Evolutionary conservation across 2,113 vertebrate genomes (phyloP).

Genomic region (Nycticryphes semicollaris): DNA sequence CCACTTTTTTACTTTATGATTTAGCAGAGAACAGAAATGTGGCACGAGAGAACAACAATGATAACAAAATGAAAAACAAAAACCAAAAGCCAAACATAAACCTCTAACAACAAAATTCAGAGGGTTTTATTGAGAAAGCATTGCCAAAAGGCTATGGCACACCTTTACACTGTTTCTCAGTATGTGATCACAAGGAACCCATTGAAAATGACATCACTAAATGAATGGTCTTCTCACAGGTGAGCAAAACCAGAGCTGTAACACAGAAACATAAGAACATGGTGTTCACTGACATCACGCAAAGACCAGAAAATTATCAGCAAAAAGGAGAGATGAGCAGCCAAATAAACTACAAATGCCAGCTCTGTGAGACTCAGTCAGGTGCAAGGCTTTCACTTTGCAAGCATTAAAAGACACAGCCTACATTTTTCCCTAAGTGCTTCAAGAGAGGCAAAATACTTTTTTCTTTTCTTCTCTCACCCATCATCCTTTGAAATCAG

Average conservation of each 20-base stretch:
- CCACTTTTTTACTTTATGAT: not conserved
- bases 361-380: not conserved
- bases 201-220: not conserved
- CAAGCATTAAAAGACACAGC: not conserved
- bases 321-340: not conserved
- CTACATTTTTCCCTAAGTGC: not conserved
- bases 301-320: not conserved
- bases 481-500: not conserved
- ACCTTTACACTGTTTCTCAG: not conserved
- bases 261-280: not conserved
- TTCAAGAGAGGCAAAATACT: not conserved
- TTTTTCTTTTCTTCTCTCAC: not conserved
- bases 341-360: not conserved
- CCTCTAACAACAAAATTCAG: not conserved
- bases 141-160: not conserved
- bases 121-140: not conserved
- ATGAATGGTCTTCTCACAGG: not conserved
- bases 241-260: not conserved
- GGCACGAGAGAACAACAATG: not conserved
- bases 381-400: not conserved
- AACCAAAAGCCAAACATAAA: not conserved
- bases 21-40: not conserved
- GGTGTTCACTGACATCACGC: not conserved
- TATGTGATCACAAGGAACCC: not conserved
- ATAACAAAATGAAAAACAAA: not conserved